Evolutionary conservation across 2,888 invertebrate species (phyloP), one percentile per base, ranked within the genome.

Genomic region (Itoplectis maculator): DNA sequence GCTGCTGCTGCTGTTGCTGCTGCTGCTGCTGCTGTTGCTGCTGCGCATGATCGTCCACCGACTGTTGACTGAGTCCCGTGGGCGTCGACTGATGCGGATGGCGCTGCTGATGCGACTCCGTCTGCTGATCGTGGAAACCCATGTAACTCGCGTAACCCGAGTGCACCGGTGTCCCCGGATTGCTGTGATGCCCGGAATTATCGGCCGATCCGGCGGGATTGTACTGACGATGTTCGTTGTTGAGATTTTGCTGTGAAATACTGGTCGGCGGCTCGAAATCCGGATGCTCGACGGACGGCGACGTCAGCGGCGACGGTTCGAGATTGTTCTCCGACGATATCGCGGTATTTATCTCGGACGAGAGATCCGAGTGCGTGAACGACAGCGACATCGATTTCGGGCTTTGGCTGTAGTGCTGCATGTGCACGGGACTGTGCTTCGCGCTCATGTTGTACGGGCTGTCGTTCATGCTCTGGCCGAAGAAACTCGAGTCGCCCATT

Each of bases 291-390:
- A 96, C 93, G 87, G 95, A 95, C 23, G 96, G 96, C 54, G 96
- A 96, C 69, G 95, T 94, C 18, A 92, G 59, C 51, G 95, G 94
- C 85, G 95, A 95, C 11, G 96, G 96, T 59, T 96, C 96, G 66
- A 94, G 93, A 79, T 95, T 93, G 87, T 95, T 95, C 87, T 95
- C 95, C 35, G 95, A 95, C 81, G 96, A 96, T 88, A 97, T 96
- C 72, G 96, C 96, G 9, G 96, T 96, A 89, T 96, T 96, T 90
- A 97, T 96, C 91, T 96, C 96, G 77, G 95, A 95, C 80, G 96
- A 96, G 86, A 96, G 93, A 91, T 96, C 96, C 54, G 96, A 96
- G 92, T 96, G 96, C 23, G 95, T 95, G 86, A 95, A 95, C 23
- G 94, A 94, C 84, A 94, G 94, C 78, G 91, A 92, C 90, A 92